A percentile compares a stretch with the other conserved stretches of the same genome.
phyloP scores from a whole-genome alignment of 2,888 invertebrate species.

The Campaea margaritaria region DNA sequence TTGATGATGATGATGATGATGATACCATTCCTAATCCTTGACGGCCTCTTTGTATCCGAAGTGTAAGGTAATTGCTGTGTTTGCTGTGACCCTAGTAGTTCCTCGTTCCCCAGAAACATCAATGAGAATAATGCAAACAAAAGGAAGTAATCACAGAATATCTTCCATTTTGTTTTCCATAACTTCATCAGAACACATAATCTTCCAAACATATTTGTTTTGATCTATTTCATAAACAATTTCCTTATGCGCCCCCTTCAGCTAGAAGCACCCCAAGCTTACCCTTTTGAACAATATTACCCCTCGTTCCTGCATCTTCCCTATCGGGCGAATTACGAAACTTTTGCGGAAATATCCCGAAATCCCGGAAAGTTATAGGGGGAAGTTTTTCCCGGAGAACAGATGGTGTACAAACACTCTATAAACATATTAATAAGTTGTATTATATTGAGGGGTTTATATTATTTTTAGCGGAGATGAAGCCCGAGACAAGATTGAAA shows the following conservation, averaged over 20 bases:
- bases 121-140: not conserved
- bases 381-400: slow-evolving; percentile 38
- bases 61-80: no score
- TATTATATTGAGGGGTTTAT: slow-evolving; percentile 24
- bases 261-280: slow-evolving; percentile 15
- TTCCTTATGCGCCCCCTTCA: slow-evolving; percentile 31
- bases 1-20: no score
- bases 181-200: slow-evolving; percentile 24
- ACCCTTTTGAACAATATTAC: slow-evolving; percentile 37
- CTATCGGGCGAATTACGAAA: slow-evolving; percentile 37
- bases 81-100: no score
- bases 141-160: slow-evolving; percentile 10
- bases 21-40: no score
- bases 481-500: no score
- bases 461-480: slow-evolving; percentile 2
- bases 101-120: no score
- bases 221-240: slow-evolving; percentile 39
- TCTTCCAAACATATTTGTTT: slow-evolving; percentile 30
- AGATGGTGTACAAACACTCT: slow-evolving; percentile 39
- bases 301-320: slow-evolving; percentile 25
- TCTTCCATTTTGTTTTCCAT: slow-evolving; percentile 16
- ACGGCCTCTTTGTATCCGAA: no score
- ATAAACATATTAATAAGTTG: slow-evolving; percentile 39
- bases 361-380: slow-evolving; percentile 31
- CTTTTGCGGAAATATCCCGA: slow-evolving; percentile 30